A percentile compares a stretch with the other conserved stretches of the same genome.
Evolutionary conservation across 2,113 vertebrate genomes (phyloP).

Genomic region (Grallaria varia): DNA sequence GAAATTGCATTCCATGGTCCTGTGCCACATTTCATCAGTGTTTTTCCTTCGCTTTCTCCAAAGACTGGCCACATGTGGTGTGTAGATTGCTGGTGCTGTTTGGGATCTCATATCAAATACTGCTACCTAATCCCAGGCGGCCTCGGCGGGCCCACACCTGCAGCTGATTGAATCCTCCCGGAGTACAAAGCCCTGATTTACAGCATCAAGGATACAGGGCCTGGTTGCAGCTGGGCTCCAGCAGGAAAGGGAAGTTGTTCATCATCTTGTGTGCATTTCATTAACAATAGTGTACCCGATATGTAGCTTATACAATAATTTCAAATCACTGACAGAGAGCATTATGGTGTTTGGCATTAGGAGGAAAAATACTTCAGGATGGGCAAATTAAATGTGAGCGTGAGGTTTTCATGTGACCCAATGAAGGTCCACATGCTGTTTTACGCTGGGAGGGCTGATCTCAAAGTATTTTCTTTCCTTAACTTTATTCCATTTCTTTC

Average conservation of each 20-base stretch:
- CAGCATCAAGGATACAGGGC: slow-evolving; percentile 83
- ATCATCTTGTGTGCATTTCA: slow-evolving; percentile 91
- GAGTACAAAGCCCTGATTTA: slow-evolving; percentile 97
- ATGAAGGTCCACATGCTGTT: slow-evolving; percentile 49
- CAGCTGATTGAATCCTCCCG: slow-evolving; percentile 93
- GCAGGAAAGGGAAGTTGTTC: slow-evolving; percentile 99
- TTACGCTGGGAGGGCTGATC: slow-evolving; percentile 66
- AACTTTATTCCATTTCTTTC: slow-evolving; percentile 57
- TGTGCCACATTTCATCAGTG: slow-evolving; percentile 93
- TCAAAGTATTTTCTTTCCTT: slow-evolving; percentile 45
- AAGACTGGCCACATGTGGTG: slow-evolving; percentile 83
- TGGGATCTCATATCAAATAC: slow-evolving; percentile 86
- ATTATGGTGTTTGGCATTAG: slow-evolving; percentile 78
- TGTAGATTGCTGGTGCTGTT: slow-evolving; percentile 78
- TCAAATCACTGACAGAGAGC: slow-evolving; percentile 84
- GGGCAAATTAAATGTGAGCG: slow-evolving; percentile 77
- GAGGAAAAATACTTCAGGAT: slow-evolving; percentile 78
- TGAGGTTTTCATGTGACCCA: slow-evolving; percentile 68
- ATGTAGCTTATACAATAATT: slow-evolving; percentile 79
- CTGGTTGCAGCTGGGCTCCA: slow-evolving; percentile 89
- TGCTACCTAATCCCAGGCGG: slow-evolving; percentile 88
- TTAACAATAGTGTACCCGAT: slow-evolving; percentile 85
- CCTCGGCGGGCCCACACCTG: slow-evolving; percentile 89
- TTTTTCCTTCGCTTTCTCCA: slow-evolving; percentile 86
- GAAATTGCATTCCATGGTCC: slow-evolving; percentile 91